These are phyloP conservation scores for Eilema griseolum DNA, from an alignment of 2,888 invertebrate species.

Conservation along the genomic window DNA sequence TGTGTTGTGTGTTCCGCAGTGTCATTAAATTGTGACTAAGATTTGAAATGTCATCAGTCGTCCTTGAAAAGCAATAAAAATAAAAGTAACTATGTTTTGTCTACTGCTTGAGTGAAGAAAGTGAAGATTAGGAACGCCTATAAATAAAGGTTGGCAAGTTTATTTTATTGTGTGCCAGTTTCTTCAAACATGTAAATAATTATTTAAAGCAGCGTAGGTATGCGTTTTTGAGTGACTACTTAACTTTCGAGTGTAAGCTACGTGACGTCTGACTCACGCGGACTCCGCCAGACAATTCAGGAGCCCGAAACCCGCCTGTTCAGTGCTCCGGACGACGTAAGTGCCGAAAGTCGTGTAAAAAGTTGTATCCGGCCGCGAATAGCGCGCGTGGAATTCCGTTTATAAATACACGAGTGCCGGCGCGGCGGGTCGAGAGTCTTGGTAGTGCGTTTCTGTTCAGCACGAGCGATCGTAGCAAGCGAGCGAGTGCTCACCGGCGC, in stretches of 20 bases:
- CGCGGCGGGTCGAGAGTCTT: slow-evolving; percentile 44
- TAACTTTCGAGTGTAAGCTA: slow-evolving; percentile 60
- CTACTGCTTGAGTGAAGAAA: slow-evolving; percentile 61
- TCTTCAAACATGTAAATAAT: slow-evolving; percentile 62
- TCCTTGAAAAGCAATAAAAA: slow-evolving; percentile 19
- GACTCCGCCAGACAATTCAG: slow-evolving; percentile 76
- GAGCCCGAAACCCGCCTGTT: slow-evolving; percentile 72
- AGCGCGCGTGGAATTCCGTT: slow-evolving; percentile 82
- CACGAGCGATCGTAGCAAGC: slow-evolving; percentile 31
- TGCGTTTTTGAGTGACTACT: slow-evolving; percentile 60
- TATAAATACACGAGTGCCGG: slow-evolving; percentile 80
- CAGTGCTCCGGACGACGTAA: slow-evolving; percentile 85
- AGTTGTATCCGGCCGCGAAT: slow-evolving; percentile 84
- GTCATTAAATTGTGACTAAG: background rate
- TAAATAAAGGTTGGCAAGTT: slow-evolving; percentile 66
- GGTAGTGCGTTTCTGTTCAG: slow-evolving; percentile 29
- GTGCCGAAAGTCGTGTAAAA: slow-evolving; percentile 86
- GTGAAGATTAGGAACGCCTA: slow-evolving; percentile 65
- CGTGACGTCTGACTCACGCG: slow-evolving; percentile 72
- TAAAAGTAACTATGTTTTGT: slow-evolving; percentile 44
- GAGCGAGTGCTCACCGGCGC: slow-evolving; percentile 40
- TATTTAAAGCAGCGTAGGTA: slow-evolving; percentile 68
- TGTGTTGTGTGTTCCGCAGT: background rate
- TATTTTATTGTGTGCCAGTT: slow-evolving; percentile 60
- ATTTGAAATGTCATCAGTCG: background rate